Evolutionary conservation across 1,140 invertebrate genomes (phyloP).

Genomic region (Ceratosolen solmsi): DNA sequence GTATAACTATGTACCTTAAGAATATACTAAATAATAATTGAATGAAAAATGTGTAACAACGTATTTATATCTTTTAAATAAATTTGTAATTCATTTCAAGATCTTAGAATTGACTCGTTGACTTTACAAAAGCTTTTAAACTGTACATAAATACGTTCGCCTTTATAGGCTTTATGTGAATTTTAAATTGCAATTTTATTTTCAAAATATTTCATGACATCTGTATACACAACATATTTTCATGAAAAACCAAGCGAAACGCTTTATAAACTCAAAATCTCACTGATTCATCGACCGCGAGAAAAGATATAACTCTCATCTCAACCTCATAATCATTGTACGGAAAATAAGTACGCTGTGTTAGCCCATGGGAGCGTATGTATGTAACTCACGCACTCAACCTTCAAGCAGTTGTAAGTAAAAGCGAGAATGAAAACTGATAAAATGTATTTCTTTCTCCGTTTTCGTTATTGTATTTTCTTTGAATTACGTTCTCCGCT

Average conservation of each 20-base stretch:
- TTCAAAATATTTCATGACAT: conserved; percentile 1
- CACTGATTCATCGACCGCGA: not conserved
- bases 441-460: not conserved
- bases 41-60: not conserved
- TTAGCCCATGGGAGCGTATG: not conserved
- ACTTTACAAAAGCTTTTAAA: not conserved
- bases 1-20: not conserved
- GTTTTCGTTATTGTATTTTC: not conserved
- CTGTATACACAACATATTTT: conserved; percentile 8
- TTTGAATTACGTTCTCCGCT: not conserved
- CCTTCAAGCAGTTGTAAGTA: not conserved
- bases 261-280: conserved; percentile 41
- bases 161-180: not conserved
- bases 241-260: not conserved
- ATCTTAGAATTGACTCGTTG: not conserved
- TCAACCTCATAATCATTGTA: conserved; percentile 18
- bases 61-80: not conserved
- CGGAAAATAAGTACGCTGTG: conserved; percentile 1
- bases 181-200: not conserved
- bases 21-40: not conserved
- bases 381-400: not conserved
- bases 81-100: not conserved
- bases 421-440: not conserved
- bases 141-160: not conserved
- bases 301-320: conserved; percentile 9